Base-by-base conservation (phyloP, 2,797 vertebrate genomes). In the Aeoliscus strigatus region DNA sequence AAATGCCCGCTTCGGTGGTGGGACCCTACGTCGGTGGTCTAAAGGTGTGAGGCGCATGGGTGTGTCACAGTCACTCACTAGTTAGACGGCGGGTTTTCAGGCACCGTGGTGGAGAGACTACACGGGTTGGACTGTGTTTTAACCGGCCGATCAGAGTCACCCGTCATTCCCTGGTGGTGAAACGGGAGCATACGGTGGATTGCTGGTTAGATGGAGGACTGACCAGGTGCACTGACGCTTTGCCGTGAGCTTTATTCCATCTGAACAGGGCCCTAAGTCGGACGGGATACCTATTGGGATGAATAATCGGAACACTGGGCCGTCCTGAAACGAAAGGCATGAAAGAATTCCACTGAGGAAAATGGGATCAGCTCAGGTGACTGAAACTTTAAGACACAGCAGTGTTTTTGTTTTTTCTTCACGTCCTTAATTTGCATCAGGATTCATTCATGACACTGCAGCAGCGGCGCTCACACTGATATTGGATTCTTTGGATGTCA, bases 221-320 rank as follows among this genome's bases (percentile, higher is more conserved):
- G n/a, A n/a, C n/a, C n/a, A n/a, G n/a, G n/a, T n/a, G n/a, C n/a
- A 65, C 45, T 41, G 60, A 66, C 35, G 36, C 37, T 14, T 57
- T 62, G 14, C 45, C 50, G 55, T 66, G 35, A 56, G 72, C 69
- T 72, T 40, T 38, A 32, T 62, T 70, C 70, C 81, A 80, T 83
- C 78, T 86, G 75, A 47, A 17, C 39, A 57, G 49, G 47, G 79
- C 59, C 59, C 68, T 54, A 47, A 47, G 41, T 39, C 21, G 47
- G 59, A 73, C 66, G 55, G 30, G 57, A 48, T 70, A 67, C 58
- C 69, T 60, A 73, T 80, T 67, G 43, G 59, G 61, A 44, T 42
- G 34, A 21, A 66, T 57, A 78, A 69, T 49, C 51, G 47, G 59
- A 66, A 60, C 48, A 49, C 36, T 26, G 21, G 60, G 41, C 66